phyloP scores from a whole-genome alignment of 1,140 invertebrate genomes.

The Drosophila nebulosa region DNA sequence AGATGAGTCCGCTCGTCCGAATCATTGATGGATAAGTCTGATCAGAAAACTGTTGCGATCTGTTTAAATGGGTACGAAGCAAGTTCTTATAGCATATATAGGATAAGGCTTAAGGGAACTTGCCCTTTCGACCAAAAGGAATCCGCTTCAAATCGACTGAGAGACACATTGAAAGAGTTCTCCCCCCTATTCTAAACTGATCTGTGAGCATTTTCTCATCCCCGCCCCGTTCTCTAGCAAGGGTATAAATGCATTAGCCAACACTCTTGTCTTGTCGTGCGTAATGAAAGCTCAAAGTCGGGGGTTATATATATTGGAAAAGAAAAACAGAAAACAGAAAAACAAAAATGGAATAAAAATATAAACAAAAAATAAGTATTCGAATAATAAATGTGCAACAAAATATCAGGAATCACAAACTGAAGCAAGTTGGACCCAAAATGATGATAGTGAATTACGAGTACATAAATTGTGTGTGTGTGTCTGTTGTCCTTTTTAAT shows the following conservation, averaged over 20 bases:
- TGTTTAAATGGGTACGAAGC: no score
- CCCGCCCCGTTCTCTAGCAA: background rate
- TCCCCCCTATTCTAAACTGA: no score
- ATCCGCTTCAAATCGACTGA: no score
- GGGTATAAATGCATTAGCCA: background rate
- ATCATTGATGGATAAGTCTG: no score
- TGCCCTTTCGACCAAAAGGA: no score
- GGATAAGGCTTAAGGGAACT: no score
- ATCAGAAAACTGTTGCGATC: no score
- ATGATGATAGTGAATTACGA: slow-evolving; percentile 37
- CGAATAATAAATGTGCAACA: slow-evolving; percentile 57
- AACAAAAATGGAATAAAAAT: no score
- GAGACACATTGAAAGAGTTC: no score
- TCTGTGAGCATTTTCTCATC: no score
- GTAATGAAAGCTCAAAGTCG: background rate
- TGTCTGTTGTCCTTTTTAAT: background rate
- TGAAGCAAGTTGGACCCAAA: slow-evolving; percentile 74
- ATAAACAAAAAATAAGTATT: slow-evolving; percentile 7
- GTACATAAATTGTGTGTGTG: background rate
- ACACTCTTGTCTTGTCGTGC: background rate
- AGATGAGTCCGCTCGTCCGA: no score
- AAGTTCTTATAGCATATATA: no score
- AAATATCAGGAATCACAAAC: slow-evolving; percentile 72
- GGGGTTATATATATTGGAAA: background rate
- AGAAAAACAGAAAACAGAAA: slow-evolving; percentile 4